phyloP scores from a whole-genome alignment of 2,888 invertebrate species.

The Nephrotoma appendiculata region DNA sequence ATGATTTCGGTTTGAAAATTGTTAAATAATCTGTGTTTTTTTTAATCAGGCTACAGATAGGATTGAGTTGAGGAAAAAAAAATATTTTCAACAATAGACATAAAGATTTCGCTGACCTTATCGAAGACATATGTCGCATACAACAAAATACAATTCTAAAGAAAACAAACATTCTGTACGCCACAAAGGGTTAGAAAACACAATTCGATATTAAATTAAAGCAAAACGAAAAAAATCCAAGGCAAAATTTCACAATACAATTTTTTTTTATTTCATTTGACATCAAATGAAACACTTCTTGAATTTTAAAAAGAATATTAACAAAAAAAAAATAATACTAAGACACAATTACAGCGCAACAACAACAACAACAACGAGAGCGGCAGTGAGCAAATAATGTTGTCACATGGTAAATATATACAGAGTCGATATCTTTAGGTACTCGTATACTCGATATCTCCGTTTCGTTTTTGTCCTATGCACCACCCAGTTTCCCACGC shows the following conservation, averaged over 20 bases:
- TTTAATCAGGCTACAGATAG: too few relatives aligned
- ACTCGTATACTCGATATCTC: too few relatives aligned
- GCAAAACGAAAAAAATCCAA: not conserved
- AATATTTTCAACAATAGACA: too few relatives aligned
- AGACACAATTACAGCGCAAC: not conserved
- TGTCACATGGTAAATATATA: not conserved
- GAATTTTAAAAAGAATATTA: not conserved
- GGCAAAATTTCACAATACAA: not conserved
- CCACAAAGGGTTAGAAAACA: not conserved
- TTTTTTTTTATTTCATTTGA: not conserved
- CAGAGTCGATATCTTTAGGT: too few relatives aligned
- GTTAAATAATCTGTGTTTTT: too few relatives aligned
- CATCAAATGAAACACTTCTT: not conserved
- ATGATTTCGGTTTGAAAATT: too few relatives aligned
- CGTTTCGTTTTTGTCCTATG: too few relatives aligned
- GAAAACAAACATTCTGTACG: not conserved
- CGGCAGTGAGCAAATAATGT: not conserved
- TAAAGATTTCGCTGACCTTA: too few relatives aligned
- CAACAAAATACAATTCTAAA: too few relatives aligned
- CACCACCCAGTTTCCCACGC: too few relatives aligned
- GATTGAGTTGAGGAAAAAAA: too few relatives aligned
- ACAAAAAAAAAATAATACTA: not conserved
- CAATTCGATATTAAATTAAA: not conserved
- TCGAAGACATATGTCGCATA: too few relatives aligned
- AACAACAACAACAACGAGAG: not conserved